Conservation (phyloP, 2,888 invertebrate genomes). For the Apantesis nais region DNA sequence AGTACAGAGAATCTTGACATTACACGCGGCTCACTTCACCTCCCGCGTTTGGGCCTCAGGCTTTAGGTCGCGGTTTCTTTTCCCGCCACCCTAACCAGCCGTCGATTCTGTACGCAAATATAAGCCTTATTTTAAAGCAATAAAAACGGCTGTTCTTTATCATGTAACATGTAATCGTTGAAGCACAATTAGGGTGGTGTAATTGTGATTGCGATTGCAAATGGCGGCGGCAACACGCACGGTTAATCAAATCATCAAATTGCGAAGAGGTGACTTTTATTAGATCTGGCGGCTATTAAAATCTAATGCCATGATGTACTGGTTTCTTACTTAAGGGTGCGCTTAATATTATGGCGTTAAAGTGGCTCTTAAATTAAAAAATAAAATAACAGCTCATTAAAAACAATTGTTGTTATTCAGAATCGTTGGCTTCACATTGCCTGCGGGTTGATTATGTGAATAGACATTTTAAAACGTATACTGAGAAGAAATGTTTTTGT, state of each 20-base stretch:
- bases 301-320: not conserved
- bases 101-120: conserved; percentile 41
- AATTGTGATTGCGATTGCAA: conserved; percentile 79
- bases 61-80: conserved; percentile 71
- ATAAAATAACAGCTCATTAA: not conserved
- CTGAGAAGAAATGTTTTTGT: too few relatives aligned
- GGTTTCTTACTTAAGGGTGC: not conserved
- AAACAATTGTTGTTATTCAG: too few relatives aligned
- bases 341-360: not conserved
- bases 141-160: conserved; percentile 14
- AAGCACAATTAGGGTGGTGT: conserved; percentile 60
- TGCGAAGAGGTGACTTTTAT: conserved; percentile 56
- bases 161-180: conserved; percentile 15
- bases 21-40: conserved; percentile 71
- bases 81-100: conserved; percentile 34
- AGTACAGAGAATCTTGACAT: conserved; percentile 76
- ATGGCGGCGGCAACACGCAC: conserved; percentile 74
- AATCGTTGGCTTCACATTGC: too few relatives aligned
- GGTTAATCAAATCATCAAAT: conserved; percentile 72
- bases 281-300: conserved; percentile 25
- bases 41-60: conserved; percentile 69
- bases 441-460: not conserved
- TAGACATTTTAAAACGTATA: not conserved
- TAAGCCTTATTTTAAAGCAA: conserved; percentile 47
- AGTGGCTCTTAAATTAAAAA: not conserved